phyloP scores from a whole-genome alignment of 2,888 invertebrate species.

The Spodoptera littoralis region DNA sequence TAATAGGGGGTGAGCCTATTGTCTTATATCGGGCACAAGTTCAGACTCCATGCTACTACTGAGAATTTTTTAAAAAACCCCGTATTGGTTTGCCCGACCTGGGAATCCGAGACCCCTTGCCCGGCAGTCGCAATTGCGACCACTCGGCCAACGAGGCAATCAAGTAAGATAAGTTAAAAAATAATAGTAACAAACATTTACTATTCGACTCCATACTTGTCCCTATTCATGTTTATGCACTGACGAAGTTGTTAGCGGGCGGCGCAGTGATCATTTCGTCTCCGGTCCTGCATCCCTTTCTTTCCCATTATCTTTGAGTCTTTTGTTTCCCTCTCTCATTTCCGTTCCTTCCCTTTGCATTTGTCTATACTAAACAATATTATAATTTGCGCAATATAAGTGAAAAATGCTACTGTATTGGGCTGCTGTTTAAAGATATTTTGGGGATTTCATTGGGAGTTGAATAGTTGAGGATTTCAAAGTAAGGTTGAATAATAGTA shows the following conservation, averaged over 20 bases:
- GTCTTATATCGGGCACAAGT: no score
- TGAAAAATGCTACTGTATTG: constrained; percentile 4
- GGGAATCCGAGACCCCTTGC: no score
- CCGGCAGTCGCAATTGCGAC: no score
- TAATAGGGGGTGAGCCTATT: no score
- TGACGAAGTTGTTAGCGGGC: constrained; percentile 63
- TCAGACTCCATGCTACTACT: no score
- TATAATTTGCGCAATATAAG: constrained; percentile 21
- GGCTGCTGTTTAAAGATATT: no score
- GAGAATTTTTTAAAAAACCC: no score
- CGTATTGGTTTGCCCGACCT: no score
- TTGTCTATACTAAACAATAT: constrained; percentile 18
- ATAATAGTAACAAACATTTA: constrained; percentile 2
- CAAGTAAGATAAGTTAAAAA: background rate
- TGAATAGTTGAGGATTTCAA: no score
- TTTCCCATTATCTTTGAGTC: constrained; percentile 12
- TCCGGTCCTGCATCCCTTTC: constrained; percentile 43
- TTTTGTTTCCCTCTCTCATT: constrained; percentile 34
- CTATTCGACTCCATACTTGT: constrained; percentile 43
- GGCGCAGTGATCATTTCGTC: constrained; percentile 62
- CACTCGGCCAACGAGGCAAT: no score
- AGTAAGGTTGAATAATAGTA: no score
- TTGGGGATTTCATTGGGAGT: no score
- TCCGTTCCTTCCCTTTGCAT: constrained; percentile 22
- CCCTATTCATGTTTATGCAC: constrained; percentile 53